phyloP scores from a whole-genome alignment of 2,888 invertebrate genomes.

The Hyles lineata region DNA sequence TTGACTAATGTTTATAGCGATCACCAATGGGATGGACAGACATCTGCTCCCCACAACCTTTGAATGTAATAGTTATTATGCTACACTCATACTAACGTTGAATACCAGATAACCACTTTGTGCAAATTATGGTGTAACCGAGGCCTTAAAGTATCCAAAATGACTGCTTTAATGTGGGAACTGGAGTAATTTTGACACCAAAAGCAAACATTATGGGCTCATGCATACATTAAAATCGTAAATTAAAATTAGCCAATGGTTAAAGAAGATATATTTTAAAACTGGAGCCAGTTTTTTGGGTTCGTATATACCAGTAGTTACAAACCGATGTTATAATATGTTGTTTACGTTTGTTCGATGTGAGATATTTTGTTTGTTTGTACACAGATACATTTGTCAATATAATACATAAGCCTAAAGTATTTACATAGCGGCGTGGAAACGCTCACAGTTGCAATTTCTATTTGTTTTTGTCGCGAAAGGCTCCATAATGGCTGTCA shows the following conservation, averaged over 20 bases:
- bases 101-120: neutral
- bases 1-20: neutral
- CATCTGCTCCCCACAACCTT: neutral
- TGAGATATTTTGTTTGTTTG: neutral
- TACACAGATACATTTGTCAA: neutral
- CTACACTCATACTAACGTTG: neutral
- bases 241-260: no score
- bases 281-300: neutral
- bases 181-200: neutral
- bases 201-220: no score
- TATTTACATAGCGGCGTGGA: conserved; percentile 20
- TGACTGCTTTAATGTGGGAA: neutral
- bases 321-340: neutral
- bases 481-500: conserved; percentile 57
- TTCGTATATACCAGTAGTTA: neutral
- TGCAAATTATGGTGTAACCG: neutral
- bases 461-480: conserved; percentile 58
- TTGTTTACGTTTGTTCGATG: neutral
- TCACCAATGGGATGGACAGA: neutral
- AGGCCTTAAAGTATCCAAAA: neutral
- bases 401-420: neutral
- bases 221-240: no score
- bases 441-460: conserved; percentile 44
- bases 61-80: no score
- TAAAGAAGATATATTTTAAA: neutral